Percentiles rank a stretch among this genome's conserved stretches.
Conservation (phyloP, 2,113 vertebrate genomes). For the Protobothrops flavoviridis region DNA sequence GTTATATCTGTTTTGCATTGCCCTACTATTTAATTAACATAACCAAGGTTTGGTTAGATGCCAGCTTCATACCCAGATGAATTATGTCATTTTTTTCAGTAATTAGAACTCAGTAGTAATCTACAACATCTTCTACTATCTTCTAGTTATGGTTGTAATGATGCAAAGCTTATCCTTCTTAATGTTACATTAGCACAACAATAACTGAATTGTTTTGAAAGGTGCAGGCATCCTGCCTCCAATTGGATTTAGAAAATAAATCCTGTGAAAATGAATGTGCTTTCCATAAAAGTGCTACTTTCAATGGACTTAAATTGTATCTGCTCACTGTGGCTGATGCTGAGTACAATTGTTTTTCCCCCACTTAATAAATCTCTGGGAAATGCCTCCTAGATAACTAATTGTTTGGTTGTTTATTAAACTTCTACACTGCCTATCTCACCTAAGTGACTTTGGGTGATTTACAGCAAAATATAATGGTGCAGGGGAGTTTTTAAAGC, state of each 20-base stretch:
- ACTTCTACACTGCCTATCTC: neutral
- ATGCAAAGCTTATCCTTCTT: neutral
- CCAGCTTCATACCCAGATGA: neutral
- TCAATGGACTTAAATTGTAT: neutral
- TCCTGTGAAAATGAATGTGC: neutral
- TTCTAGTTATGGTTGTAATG: neutral
- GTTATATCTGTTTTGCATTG: neutral
- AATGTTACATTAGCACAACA: neutral
- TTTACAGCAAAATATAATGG: neutral
- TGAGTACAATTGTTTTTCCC: neutral
- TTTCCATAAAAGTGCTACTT: neutral
- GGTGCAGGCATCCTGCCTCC: neutral
- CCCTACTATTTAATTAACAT: neutral
- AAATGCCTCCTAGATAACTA: neutral
- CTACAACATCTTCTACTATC: neutral
- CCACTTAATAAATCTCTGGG: neutral
- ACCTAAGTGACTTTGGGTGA: neutral
- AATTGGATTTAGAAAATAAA: neutral
- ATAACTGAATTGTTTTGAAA: neutral
- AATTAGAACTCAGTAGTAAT: neutral
- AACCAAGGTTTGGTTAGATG: neutral
- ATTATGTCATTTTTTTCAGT: neutral
- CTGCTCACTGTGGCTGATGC: neutral
- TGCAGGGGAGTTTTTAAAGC: neutral
- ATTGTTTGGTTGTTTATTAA: neutral